Base-by-base conservation (phyloP, 2,797 vertebrate species). In the Arctocebus calabarensis region DNA sequence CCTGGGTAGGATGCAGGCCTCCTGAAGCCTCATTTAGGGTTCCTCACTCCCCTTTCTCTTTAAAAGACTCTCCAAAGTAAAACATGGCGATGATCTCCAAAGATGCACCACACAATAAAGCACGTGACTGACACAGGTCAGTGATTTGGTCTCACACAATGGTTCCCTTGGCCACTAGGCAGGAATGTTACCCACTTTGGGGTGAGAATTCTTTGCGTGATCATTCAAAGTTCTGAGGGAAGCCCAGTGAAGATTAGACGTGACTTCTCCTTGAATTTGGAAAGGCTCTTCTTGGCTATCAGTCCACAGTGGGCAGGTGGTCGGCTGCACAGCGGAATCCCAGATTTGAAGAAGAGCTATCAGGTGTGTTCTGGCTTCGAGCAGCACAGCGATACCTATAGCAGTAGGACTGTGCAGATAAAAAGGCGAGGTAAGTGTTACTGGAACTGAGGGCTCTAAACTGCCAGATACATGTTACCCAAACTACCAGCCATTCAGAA, bases 361-460 rank as follows among this genome's bases (percentile, higher is more conserved):
- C 99, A 0, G 99, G 99, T 0, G 99, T 99, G 98, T 99, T 99
- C 97, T 99, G 99, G 94, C 99, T 99, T 1, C 99, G 99, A 6
- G 99, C 99, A 0, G 99, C 99, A 97, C 99, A 99, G 96, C 99
- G 99, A 93, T 99, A 99, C 97, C 99, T 99, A 96, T 99, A 99
- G 98, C 99, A 99, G 91, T 99, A 99, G 37, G 99, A 99, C 99
- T 99, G 97, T 43, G 92, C 78, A 92, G 62, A 27, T 61, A 96
- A 88, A 5, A 13, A 27, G 19, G 16, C 9, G 20, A 12, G 22
- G 22, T 71, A 23, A 92, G 70, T 75, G 12, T 55, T 34, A 12
- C 55, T 66, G 17, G 29, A 71, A 59, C 27, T 43, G 7, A 34
- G 32, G 27, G 59, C 23, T 78, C 87, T 59, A 20, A 13, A 29